Evolutionary conservation across 1,140 invertebrate species (phyloP).

Genomic region (Leguminivora glycinivorella): DNA sequence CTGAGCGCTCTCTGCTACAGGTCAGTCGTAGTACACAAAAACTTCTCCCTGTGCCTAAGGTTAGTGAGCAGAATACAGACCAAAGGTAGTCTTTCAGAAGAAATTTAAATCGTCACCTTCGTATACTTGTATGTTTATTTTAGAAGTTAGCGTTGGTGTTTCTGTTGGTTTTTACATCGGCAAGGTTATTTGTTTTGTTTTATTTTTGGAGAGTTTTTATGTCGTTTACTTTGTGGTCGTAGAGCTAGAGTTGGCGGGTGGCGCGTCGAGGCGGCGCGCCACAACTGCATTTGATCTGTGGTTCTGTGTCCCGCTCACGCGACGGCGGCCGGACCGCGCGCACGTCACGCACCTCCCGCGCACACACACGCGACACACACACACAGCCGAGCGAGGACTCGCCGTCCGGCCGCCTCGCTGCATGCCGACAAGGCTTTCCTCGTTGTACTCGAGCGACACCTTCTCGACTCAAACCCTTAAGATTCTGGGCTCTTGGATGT

Average conservation of each 20-base stretch:
- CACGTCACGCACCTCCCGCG: constrained; percentile 33
- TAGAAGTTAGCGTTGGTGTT: constrained; percentile 77
- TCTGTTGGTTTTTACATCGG: constrained; percentile 68
- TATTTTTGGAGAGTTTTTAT: constrained; percentile 68
- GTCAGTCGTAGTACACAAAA: constrained; percentile 98
- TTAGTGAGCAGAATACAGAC: constrained; percentile 92
- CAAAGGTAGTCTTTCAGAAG: constrained; percentile 82
- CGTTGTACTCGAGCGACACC: constrained; percentile 73
- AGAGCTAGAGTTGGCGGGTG: constrained; percentile 72
- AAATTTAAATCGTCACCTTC: constrained; percentile 78
- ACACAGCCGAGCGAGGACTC: constrained; percentile 43
- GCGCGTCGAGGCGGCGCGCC: constrained; percentile 50
- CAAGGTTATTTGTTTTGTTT: constrained; percentile 66
- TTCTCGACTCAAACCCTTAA: constrained; percentile 75
- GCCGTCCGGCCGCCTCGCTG: constrained; percentile 68
- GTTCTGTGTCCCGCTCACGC: constrained; percentile 74
- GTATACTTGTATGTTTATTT: constrained; percentile 77
- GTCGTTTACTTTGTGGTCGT: constrained; percentile 74
- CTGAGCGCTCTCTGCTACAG: constrained; percentile 99
- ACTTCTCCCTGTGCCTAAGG: constrained; percentile 97
- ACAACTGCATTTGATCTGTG: constrained; percentile 78
- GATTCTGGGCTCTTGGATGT: constrained; percentile 79
- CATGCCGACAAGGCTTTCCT: constrained; percentile 75
- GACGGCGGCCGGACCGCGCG: constrained; percentile 61
- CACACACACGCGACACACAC: constrained; percentile 34